Percentiles rank a stretch among this genome's conserved stretches.
These are phyloP conservation scores for Tetranychus piercei DNA, from an alignment of 2,888 invertebrate species.

Conservation along the genomic window DNA sequence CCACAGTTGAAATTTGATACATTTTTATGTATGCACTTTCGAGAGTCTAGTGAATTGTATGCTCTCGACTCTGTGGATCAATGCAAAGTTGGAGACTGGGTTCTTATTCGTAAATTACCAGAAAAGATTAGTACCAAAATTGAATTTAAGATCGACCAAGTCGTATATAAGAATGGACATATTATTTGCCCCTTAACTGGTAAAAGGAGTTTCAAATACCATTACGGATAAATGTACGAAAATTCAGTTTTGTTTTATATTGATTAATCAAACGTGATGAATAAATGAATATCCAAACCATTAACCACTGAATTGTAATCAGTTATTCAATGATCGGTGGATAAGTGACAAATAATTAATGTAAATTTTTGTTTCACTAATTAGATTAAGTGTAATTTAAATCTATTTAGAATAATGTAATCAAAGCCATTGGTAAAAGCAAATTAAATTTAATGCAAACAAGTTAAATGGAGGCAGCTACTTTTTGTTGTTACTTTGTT, in stretches of 20 bases:
- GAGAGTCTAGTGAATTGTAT: conserved; percentile 16
- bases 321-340: too few species aligned
- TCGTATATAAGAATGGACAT: conserved; percentile 22
- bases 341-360: too few species aligned
- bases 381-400: too few species aligned
- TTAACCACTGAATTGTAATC: too few species aligned
- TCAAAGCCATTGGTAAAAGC: too few species aligned
- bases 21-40: conserved; percentile 18
- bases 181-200: conserved; percentile 22
- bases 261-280: too few species aligned
- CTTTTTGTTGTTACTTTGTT: background rate
- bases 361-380: too few species aligned
- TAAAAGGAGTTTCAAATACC: conserved; percentile 18
- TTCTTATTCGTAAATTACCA: conserved; percentile 20
- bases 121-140: conserved; percentile 17
- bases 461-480: background rate
- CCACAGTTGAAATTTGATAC: conserved; percentile 19
- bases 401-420: too few species aligned
- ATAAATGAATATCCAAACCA: too few species aligned
- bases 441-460: too few species aligned
- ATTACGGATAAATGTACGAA: conserved; percentile 18
- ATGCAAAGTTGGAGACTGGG: conserved; percentile 22
- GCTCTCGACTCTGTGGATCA: conserved; percentile 16
- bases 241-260: too few species aligned
- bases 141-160: conserved; percentile 20